These are phyloP conservation scores for Kryptolebias marmoratus DNA, from an alignment of 2,113 vertebrate genomes.

Conservation along the genomic window DNA sequence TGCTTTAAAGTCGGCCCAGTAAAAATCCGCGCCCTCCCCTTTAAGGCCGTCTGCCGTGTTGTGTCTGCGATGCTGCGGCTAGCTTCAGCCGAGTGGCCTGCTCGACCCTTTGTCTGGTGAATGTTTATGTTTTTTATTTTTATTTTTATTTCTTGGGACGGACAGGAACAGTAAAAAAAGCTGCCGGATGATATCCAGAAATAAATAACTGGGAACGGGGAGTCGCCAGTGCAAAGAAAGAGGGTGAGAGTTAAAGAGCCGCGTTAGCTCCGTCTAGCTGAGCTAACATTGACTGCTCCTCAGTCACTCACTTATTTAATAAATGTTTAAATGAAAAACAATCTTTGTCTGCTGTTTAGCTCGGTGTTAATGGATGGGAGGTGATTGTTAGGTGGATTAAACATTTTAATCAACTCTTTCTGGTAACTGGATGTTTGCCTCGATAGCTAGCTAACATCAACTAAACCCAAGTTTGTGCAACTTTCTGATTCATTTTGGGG, in stretches of 20 bases:
- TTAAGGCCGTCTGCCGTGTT: constrained; percentile 16
- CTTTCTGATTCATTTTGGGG: neutral
- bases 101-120: constrained; percentile 9
- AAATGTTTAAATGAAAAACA: neutral
- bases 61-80: constrained; percentile 29
- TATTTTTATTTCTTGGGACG: neutral
- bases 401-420: neutral
- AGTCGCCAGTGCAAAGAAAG: constrained; percentile 59
- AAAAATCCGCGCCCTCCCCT: constrained; percentile 20
- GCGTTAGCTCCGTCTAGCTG: constrained; percentile 46
- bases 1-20: constrained; percentile 35
- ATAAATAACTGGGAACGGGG: constrained; percentile 23
- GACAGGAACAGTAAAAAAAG: neutral
- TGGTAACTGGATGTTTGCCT: constrained; percentile 40
- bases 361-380: neutral
- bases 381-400: neutral
- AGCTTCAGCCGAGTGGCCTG: constrained; percentile 48
- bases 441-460: constrained; percentile 1
- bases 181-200: constrained; percentile 43
- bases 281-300: constrained; percentile 34
- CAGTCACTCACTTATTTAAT: neutral
- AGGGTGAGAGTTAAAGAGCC: constrained; percentile 54
- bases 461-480: neutral
- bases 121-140: neutral
- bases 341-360: fast-evolving